Conservation (phyloP, 2,888 invertebrate genomes). For the Parnassius smintheus region DNA sequence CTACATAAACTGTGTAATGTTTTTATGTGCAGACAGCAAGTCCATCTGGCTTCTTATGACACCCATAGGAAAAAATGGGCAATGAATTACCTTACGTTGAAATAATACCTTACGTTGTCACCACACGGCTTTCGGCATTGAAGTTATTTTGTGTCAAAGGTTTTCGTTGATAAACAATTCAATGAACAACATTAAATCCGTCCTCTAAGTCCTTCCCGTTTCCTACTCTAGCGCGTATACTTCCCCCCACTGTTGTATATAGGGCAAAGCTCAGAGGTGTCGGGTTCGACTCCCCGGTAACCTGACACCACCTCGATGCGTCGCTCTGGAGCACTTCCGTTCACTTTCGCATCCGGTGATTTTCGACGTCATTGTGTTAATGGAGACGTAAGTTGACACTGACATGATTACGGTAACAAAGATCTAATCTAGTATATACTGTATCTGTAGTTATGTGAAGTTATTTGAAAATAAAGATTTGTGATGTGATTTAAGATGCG, state of each 20-base stretch:
- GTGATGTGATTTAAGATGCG: too few species aligned
- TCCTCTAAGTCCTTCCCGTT: conserved; percentile 5
- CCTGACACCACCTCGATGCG: conserved; percentile 8
- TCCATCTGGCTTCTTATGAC: too few species aligned
- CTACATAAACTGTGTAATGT: too few species aligned
- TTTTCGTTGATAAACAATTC: neutral
- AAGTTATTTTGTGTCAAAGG: neutral
- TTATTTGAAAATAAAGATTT: too few species aligned
- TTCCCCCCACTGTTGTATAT: conserved; percentile 17
- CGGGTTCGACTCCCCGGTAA: conserved; percentile 25
- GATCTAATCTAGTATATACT: too few species aligned
- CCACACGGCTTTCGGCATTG: neutral
- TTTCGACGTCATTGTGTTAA: conserved; percentile 10
- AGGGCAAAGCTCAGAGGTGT: conserved; percentile 27
- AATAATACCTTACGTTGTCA: too few species aligned
- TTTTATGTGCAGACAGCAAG: too few species aligned
- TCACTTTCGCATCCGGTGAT: conserved; percentile 20
- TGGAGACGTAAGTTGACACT: neutral
- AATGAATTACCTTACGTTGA: too few species aligned
- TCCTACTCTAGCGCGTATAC: neutral
- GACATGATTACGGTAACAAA: neutral
- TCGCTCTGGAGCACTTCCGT: conserved; percentile 16
- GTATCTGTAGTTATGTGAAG: too few species aligned
- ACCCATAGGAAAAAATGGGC: too few species aligned
- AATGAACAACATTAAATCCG: neutral